phyloP scores from a whole-genome alignment of 1,140 invertebrate genomes.

The Drosophila yakuba region DNA sequence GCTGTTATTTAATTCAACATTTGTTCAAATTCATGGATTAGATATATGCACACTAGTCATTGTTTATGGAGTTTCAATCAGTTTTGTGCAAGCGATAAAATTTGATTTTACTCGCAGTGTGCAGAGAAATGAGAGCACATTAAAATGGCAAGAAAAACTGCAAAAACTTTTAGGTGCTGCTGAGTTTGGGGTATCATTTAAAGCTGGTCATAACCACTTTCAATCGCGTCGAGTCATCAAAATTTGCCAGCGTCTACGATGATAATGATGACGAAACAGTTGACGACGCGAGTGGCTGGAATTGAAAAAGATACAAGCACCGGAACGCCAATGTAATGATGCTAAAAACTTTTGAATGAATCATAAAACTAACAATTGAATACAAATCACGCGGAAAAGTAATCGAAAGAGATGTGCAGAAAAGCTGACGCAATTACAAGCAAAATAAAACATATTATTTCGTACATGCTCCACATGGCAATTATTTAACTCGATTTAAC shows the following conservation, averaged over 20 bases:
- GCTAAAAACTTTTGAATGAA: conserved; percentile 35
- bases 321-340: conserved; percentile 12
- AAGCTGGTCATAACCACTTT: conserved; percentile 31
- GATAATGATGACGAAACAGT: conserved; percentile 28
- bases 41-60: too few relatives aligned
- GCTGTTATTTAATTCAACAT: neutral
- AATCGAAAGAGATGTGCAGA: conserved; percentile 16
- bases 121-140: conserved; percentile 9
- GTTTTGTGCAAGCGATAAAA: too few relatives aligned
- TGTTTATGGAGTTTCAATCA: too few relatives aligned
- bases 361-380: conserved; percentile 44
- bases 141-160: conserved; percentile 33
- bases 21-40: too few relatives aligned
- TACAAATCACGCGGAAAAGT: conserved; percentile 46
- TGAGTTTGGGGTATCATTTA: conserved; percentile 10
- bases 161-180: conserved; percentile 9
- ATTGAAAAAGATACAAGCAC: neutral
- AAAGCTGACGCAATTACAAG: conserved; percentile 18
- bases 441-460: conserved; percentile 1
- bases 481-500: too few relatives aligned
- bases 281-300: conserved; percentile 20
- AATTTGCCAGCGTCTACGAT: conserved; percentile 38
- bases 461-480: too few relatives aligned
- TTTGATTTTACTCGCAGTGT: neutral
- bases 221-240: conserved; percentile 36